Base-by-base conservation (phyloP, 2,113 vertebrate species). In the Dasyprocta punctata region DNA sequence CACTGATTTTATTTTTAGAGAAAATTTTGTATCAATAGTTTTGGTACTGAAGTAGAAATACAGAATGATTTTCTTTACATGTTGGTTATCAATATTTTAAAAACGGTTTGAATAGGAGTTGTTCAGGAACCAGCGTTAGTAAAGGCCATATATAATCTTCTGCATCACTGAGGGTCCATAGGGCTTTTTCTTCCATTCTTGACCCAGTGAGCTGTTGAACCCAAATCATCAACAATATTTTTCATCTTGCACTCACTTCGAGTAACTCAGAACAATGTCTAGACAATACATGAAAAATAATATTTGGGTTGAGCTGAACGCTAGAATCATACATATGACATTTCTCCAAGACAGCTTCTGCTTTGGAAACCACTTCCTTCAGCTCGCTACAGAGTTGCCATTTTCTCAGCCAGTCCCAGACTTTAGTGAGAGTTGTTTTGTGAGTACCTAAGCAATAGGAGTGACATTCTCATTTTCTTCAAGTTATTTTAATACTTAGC, bases 401-500 rank as follows among this genome's bases (percentile, higher is more conserved):
- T 77, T 82, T 71, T 60, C 61, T 89, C 20, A 96, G 63, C 47
- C 77, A 54, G 3, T 73, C 38, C 24, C 19, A 94, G 85, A 97
- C 41, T 92, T 94, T 61, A 92, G n/a, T 30, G 58, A 28, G 28
- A 65, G 44, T 38, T 54, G 33, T n/a, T 96, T n/a, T 80, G 19
- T 47, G 92, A 96, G 73, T 26, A 67, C 41, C 13, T 89, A 84
- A 92, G 75, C 14, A 82, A n/a, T 36, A 92, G 92, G 69, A 85
- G 49, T 47, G 41, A 92, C 47, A 3, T 33, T 97, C 92, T 90
- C 60, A 85, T 30, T 94, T 95, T 65, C 82, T 49, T 82, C 44
- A 94, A 83, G 38, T 93, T 95, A 65, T 97, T 97, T 92, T 90
- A 96, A 96, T 41, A 38, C 92, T 88, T 96, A 86, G 69, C 47